A percentile compares a stretch with the other conserved stretches of the same genome.
Conservation (phyloP, 2,888 invertebrate species). For the Strigamia crassipes region DNA sequence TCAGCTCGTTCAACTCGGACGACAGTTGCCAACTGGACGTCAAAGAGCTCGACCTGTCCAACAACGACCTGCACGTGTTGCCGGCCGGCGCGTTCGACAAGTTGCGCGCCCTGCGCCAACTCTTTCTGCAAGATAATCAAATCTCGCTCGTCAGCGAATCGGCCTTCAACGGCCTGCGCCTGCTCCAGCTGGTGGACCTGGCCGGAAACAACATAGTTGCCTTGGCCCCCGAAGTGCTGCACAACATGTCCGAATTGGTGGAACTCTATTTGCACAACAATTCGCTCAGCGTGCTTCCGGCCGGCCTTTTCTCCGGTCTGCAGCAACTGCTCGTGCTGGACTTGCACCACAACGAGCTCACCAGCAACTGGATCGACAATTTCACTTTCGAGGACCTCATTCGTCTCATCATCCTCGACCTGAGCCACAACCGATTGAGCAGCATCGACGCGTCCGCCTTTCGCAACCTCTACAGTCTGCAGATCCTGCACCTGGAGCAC, state of each 20-base stretch:
- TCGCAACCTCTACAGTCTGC: slow-evolving; percentile 80
- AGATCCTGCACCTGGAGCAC: slow-evolving; percentile 81
- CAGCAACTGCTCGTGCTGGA: slow-evolving; percentile 80
- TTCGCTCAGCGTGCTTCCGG: slow-evolving; percentile 82
- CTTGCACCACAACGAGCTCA: slow-evolving; percentile 82
- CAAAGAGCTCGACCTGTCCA: slow-evolving; percentile 69
- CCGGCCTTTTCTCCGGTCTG: slow-evolving; percentile 82
- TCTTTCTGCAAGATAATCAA: slow-evolving; percentile 81
- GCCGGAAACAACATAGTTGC: slow-evolving; percentile 82
- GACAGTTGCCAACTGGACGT: slow-evolving; percentile 54
- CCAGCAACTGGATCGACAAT: slow-evolving; percentile 82
- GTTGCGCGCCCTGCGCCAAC: slow-evolving; percentile 75
- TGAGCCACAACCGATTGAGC: slow-evolving; percentile 80
- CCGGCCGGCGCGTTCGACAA: slow-evolving; percentile 75
- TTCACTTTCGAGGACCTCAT: slow-evolving; percentile 86
- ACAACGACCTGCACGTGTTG: slow-evolving; percentile 72
- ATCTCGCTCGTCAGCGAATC: slow-evolving; percentile 78
- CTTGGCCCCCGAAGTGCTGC: slow-evolving; percentile 80
- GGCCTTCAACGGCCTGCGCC: slow-evolving; percentile 76
- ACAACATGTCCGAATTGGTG: slow-evolving; percentile 74
- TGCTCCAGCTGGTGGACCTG: slow-evolving; percentile 79
- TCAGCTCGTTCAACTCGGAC: slow-evolving; percentile 49
- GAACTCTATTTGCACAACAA: slow-evolving; percentile 91
- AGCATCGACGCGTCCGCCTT: slow-evolving; percentile 82
- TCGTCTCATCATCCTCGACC: slow-evolving; percentile 81